Conservation (phyloP, 2,888 invertebrate genomes). For the Timema cristinae region DNA sequence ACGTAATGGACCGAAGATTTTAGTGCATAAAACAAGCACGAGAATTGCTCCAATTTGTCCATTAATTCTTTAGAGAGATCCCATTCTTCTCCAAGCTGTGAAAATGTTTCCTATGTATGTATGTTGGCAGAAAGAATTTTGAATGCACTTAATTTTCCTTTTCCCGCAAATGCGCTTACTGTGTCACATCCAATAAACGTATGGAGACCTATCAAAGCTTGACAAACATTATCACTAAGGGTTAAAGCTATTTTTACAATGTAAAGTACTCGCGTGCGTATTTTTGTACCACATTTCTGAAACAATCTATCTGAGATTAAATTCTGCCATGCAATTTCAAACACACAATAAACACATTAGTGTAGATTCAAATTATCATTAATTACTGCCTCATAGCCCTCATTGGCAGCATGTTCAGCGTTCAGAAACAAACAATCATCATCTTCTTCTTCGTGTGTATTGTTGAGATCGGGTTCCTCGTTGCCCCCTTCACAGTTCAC, state of each 20-base stretch:
- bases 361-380: not conserved
- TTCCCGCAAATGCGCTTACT: not conserved
- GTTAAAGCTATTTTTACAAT: not conserved
- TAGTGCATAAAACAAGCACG: not conserved
- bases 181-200: conserved; percentile 8
- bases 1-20: not conserved
- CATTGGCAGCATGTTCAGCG: conserved; percentile 6
- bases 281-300: conserved; percentile 3
- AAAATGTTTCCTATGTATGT: not conserved
- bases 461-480: not conserved
- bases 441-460: conserved; percentile 1
- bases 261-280: not conserved
- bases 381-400: conserved; percentile 10
- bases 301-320: not conserved
- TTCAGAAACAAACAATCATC: not conserved
- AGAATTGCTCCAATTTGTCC: conserved; percentile 5
- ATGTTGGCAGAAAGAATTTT: not conserved
- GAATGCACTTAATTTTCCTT: not conserved
- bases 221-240: not conserved
- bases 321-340: not conserved
- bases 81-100: conserved; percentile 2
- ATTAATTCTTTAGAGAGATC: conserved; percentile 10
- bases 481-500: not conserved
- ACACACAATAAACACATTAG: not conserved
- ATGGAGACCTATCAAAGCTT: not conserved